Evolutionary conservation across 35 echinoderm and acorn worm genomes (phyloP).

Genomic region (Anneissia japonica): DNA sequence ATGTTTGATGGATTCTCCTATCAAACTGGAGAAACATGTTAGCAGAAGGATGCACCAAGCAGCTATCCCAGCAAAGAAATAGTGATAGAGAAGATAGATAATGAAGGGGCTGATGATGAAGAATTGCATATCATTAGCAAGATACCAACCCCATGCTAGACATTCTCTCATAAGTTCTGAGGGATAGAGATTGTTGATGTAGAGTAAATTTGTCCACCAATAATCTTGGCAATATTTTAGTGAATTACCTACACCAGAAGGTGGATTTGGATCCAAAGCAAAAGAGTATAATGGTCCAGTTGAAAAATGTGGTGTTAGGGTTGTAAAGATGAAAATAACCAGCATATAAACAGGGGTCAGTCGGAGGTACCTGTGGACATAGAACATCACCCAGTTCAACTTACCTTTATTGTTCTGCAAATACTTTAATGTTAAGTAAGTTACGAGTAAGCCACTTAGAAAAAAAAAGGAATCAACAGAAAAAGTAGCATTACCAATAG

Average conservation of each 20-base stretch:
- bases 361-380: slow-evolving; percentile 33
- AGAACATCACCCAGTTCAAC: slow-evolving; percentile 18
- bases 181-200: slow-evolving; percentile 60
- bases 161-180: slow-evolving; percentile 29
- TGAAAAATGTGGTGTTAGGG: not conserved
- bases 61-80: not conserved
- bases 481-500: not conserved
- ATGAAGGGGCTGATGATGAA: slow-evolving; percentile 71
- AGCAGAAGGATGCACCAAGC: not conserved
- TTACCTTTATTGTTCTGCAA: slow-evolving; percentile 9
- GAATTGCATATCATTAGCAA: slow-evolving; percentile 83
- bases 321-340: not conserved
- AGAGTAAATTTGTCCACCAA: slow-evolving; percentile 51
- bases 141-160: slow-evolving; percentile 86
- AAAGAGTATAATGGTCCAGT: not conserved
- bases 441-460: slow-evolving; percentile 27
- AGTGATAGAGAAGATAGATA: slow-evolving; percentile 57
- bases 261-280: not conserved
- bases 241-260: not conserved
- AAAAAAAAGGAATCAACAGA: slow-evolving; percentile 9
- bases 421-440: slow-evolving; percentile 15
- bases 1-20: not conserved
- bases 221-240: slow-evolving; percentile 17
- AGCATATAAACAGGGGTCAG: not conserved
- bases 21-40: not conserved